Percentiles rank a stretch among this genome's conserved stretches.
These are phyloP conservation scores for Lucilia sericata DNA, from an alignment of 1,140 invertebrate species.

Conservation along the genomic window DNA sequence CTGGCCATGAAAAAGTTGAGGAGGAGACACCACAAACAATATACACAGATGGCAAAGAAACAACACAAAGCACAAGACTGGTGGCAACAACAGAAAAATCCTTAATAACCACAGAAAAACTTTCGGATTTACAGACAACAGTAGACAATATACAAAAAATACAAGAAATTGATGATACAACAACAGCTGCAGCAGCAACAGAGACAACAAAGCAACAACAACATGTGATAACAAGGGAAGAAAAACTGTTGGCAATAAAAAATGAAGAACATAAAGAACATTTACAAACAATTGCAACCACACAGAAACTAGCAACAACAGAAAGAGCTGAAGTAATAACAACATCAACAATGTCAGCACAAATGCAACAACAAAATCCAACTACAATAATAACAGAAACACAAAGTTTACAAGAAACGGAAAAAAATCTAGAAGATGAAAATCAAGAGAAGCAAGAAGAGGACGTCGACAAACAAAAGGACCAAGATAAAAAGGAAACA, in stretches of 20 bases:
- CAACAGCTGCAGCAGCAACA: not conserved
- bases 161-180: not conserved
- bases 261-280: not conserved
- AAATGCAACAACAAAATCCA: not conserved
- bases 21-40: not conserved
- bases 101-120: slow-evolving; percentile 22
- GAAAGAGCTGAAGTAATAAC: not conserved
- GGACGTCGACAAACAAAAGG: not conserved
- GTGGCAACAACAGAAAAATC: slow-evolving; percentile 37
- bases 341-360: slow-evolving; percentile 9
- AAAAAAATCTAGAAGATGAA: not conserved
- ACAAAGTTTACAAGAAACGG: slow-evolving; percentile 8
- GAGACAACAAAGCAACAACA: too few relatives aligned
- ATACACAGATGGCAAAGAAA: slow-evolving; percentile 5
- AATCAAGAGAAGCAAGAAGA: not conserved
- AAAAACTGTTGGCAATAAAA: too few relatives aligned
- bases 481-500: not conserved
- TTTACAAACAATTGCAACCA: slow-evolving; percentile 6
- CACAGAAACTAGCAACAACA: slow-evolving; percentile 16
- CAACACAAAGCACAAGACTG: slow-evolving; percentile 40
- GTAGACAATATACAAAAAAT: not conserved
- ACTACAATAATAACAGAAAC: not conserved
- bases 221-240: too few relatives aligned
- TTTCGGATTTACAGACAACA: slow-evolving; percentile 4
- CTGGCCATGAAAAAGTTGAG: not conserved